Conservation (phyloP, 2,888 invertebrate genomes). For the Chironomus riparius region DNA sequence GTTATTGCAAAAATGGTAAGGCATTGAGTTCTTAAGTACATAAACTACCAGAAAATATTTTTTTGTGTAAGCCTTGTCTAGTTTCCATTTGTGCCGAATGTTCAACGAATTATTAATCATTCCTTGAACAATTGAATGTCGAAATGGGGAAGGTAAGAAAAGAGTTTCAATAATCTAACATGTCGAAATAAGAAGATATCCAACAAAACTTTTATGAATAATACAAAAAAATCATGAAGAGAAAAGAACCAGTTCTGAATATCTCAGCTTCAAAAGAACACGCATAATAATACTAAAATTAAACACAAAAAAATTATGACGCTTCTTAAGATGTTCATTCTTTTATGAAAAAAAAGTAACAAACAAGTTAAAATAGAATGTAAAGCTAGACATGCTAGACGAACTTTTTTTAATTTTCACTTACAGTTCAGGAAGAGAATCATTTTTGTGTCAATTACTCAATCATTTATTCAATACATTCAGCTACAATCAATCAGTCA, state of each 20-base stretch:
- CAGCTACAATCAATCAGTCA: too few species aligned
- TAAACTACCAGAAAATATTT: too few species aligned
- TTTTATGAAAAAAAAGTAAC: background rate
- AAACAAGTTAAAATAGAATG: too few species aligned
- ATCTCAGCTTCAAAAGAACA: conserved; percentile 14
- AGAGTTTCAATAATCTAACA: background rate
- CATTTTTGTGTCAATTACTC: too few species aligned
- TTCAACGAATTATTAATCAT: background rate
- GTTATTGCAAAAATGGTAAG: background rate
- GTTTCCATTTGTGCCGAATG: too few species aligned
- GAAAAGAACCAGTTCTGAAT: conserved; percentile 16
- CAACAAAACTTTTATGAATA: background rate
- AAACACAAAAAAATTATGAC: conserved; percentile 9
- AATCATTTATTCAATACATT: too few species aligned
- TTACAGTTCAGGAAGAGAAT: too few species aligned
- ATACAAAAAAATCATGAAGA: background rate
- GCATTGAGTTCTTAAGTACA: background rate
- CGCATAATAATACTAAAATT: conserved; percentile 25
- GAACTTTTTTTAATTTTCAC: too few species aligned
- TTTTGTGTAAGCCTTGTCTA: too few species aligned
- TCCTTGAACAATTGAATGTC: background rate
- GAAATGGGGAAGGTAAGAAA: background rate
- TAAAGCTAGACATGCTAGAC: too few species aligned
- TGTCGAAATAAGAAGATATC: background rate
- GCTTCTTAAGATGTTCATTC: background rate